Conservation (phyloP, 2,888 invertebrate genomes). For the Andrena praecox region DNA sequence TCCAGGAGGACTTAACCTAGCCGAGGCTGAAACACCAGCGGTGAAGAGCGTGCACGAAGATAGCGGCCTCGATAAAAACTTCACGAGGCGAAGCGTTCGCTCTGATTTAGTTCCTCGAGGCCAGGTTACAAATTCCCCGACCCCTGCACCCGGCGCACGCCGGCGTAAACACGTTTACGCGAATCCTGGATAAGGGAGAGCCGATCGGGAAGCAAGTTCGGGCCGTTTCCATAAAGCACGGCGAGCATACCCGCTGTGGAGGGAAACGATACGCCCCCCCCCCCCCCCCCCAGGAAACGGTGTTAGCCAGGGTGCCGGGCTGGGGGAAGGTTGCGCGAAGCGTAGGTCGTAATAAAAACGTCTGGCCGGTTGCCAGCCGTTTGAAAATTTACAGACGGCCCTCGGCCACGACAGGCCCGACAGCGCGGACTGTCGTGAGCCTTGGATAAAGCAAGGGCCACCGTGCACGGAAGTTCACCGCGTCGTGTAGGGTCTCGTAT, state of each 20-base stretch:
- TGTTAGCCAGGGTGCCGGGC: constrained; percentile 48
- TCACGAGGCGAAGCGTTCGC: not conserved
- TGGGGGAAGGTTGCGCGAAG: constrained; percentile 45
- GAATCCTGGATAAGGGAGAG: constrained; percentile 8
- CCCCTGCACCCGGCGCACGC: not conserved
- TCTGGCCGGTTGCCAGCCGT: constrained; percentile 73
- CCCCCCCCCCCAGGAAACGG: constrained; percentile 2
- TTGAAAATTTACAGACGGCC: constrained; percentile 67
- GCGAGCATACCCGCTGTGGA: constrained; percentile 9
- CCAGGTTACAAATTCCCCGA: constrained; percentile 2
- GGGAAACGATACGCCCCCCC: constrained; percentile 8
- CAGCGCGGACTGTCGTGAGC: constrained; percentile 48
- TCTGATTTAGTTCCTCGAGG: constrained; percentile 33
- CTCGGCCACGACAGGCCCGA: constrained; percentile 40
- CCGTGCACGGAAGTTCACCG: constrained; percentile 42
- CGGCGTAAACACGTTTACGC: constrained; percentile 24
- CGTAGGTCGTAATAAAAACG: constrained; percentile 69
- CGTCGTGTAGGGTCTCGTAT: constrained; percentile 51
- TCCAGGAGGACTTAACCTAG: not conserved
- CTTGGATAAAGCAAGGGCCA: constrained; percentile 32
- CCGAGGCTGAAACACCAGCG: not conserved
- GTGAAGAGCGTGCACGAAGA: constrained; percentile 1
- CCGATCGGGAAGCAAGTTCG: constrained; percentile 38
- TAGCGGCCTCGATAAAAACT: constrained; percentile 33
- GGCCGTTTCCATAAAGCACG: constrained; percentile 40